A percentile compares a stretch with the other conserved stretches of the same genome.
Conservation (phyloP, 2,888 invertebrate species). For the Dicranocentrus wangi region DNA sequence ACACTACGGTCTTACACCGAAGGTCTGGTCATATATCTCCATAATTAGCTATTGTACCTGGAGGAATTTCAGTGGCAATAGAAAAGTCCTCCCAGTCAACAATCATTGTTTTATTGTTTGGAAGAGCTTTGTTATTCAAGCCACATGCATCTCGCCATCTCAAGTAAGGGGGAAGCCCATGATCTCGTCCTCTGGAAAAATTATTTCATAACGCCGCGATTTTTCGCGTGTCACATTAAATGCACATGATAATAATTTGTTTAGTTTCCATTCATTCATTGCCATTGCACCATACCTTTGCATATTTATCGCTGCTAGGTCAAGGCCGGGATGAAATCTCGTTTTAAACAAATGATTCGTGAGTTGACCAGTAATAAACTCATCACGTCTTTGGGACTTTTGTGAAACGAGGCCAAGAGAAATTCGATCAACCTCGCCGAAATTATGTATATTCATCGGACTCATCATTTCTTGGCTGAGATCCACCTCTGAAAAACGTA, state of each 20-base stretch:
- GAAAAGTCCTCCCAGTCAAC: conserved; percentile 82
- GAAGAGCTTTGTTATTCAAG: conserved; percentile 77
- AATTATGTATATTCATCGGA: conserved; percentile 80
- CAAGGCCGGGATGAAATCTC: conserved; percentile 80
- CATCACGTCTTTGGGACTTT: conserved; percentile 85
- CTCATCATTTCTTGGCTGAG: conserved; percentile 86
- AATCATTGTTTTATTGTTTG: conserved; percentile 75
- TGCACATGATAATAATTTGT: too few species aligned
- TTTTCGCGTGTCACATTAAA: too few species aligned
- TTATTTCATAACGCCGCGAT: not conserved
- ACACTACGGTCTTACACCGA: not conserved
- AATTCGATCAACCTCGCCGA: conserved; percentile 86
- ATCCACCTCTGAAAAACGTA: conserved; percentile 80
- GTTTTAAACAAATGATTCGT: conserved; percentile 90
- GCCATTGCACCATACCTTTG: conserved; percentile 78
- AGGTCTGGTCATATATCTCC: conserved; percentile 11
- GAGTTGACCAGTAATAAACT: conserved; percentile 86
- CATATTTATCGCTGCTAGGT: conserved; percentile 90
- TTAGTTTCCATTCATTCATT: too few species aligned
- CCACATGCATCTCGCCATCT: conserved; percentile 88
- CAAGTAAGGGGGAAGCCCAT: conserved; percentile 87
- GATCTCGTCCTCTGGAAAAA: conserved; percentile 82
- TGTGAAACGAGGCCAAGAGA: conserved; percentile 86
- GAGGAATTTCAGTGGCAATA: conserved; percentile 70
- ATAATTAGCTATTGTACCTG: too few species aligned